A percentile compares a stretch with the other conserved stretches of the same genome.
These are phyloP conservation scores for Mizuhopecten yessoensis DNA, from an alignment of 1,140 invertebrate species.

Conservation along the genomic window DNA sequence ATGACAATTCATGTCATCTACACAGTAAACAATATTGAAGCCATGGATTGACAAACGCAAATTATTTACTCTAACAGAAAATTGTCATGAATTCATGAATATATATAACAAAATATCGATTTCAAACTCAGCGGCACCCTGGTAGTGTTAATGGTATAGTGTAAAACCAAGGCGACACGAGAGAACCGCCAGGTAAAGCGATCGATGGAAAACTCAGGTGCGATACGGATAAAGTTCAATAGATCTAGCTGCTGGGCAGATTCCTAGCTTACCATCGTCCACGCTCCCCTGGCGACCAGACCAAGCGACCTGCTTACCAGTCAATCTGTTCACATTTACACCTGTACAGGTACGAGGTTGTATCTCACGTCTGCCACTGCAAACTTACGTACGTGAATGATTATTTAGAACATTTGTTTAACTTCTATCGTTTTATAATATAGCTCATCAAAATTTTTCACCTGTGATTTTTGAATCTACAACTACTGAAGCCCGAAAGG, in stretches of 20 bases:
- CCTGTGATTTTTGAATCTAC: neutral
- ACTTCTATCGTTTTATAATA: neutral
- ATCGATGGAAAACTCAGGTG: slow-evolving; percentile 25
- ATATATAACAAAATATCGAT: slow-evolving; percentile 11
- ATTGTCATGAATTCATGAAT: slow-evolving; percentile 39
- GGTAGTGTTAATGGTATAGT: neutral
- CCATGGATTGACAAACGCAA: slow-evolving; percentile 15
- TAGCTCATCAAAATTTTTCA: neutral
- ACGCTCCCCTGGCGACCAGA: neutral
- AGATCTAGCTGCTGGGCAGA: slow-evolving; percentile 1
- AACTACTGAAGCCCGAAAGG: neutral
- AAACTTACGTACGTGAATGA: neutral
- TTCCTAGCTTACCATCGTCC: slow-evolving; percentile 23
- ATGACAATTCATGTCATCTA: neutral
- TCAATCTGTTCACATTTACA: neutral
- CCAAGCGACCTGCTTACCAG: neutral
- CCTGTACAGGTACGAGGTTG: neutral
- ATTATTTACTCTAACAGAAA: slow-evolving; percentile 40
- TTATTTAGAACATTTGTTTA: neutral
- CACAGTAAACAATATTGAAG: slow-evolving; percentile 29
- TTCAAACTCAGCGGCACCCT: slow-evolving; percentile 3
- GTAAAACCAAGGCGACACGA: neutral
- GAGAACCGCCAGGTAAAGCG: neutral
- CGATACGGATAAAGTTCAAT: slow-evolving; percentile 38
- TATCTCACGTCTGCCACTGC: neutral